phyloP scores from a whole-genome alignment of 2,797 vertebrate genomes.

The Acropternis orthonyx region DNA sequence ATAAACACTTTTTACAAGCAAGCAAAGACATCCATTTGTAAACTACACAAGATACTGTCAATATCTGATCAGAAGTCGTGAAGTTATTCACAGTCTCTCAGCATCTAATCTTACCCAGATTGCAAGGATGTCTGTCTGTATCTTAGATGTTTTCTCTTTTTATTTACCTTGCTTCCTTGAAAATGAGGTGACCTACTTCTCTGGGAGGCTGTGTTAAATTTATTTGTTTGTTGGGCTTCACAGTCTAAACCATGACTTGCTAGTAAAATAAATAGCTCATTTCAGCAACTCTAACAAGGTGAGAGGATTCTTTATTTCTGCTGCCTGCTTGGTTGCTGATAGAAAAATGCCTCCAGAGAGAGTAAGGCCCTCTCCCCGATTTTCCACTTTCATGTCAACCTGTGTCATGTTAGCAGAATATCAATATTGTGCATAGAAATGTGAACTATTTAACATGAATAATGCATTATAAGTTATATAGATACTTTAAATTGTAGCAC shows the following conservation, averaged over 20 bases:
- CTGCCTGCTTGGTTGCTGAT: not conserved
- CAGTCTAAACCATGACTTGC: not conserved
- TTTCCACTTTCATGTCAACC: not conserved
- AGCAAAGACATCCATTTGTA: not conserved
- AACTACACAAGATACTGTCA: not conserved
- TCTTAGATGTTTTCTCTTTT: not conserved
- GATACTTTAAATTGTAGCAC: not conserved
- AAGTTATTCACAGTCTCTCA: not conserved
- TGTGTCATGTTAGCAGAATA: not conserved
- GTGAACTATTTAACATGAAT: not conserved
- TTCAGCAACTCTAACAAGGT: not conserved
- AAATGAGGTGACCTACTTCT: constrained; percentile 39
- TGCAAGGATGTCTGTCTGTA: not conserved
- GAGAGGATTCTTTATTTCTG: constrained; percentile 26
- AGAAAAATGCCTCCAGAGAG: constrained; percentile 14
- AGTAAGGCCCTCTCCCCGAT: not conserved
- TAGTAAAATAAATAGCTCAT: constrained; percentile 6
- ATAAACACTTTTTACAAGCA: not conserved
- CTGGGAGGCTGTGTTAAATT: not conserved
- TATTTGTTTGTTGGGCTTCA: constrained; percentile 1
- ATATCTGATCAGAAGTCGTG: not conserved
- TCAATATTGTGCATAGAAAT: not conserved
- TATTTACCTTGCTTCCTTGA: not conserved
- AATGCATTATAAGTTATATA: not conserved
- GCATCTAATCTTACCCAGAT: not conserved